phyloP scores from a whole-genome alignment of 2,888 invertebrate genomes.

The Hydraecia micacea region DNA sequence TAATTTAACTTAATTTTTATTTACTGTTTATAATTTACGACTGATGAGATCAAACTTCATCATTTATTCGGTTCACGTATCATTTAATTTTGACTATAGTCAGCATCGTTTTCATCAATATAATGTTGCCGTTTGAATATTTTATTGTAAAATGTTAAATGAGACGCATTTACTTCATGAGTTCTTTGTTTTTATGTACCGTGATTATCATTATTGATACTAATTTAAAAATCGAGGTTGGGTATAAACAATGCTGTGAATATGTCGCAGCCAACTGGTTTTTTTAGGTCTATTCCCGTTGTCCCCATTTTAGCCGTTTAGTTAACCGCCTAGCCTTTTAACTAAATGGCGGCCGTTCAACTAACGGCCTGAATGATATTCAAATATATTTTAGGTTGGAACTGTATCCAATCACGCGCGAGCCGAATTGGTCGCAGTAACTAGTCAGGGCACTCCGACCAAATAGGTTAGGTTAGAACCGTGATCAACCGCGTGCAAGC shows the following conservation, averaged over 20 bases:
- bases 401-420: too few species aligned
- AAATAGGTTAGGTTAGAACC: too few species aligned
- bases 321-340: too few species aligned
- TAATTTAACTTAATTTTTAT: background rate
- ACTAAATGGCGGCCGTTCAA: too few species aligned
- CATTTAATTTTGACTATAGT: background rate
- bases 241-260: background rate
- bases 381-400: too few species aligned
- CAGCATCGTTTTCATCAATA: background rate
- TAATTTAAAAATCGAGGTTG: background rate
- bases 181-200: background rate
- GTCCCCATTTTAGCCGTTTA: too few species aligned
- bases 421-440: too few species aligned
- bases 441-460: too few species aligned
- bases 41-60: background rate
- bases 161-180: background rate
- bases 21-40: background rate
- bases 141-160: constrained; percentile 13
- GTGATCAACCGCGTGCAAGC: too few species aligned
- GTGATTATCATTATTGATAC: background rate
- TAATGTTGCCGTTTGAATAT: constrained; percentile 8
- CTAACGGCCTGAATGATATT: too few species aligned
- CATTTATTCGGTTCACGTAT: constrained; percentile 10
- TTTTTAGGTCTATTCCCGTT: too few species aligned
- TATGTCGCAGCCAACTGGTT: too few species aligned